Percentiles rank a stretch among this genome's conserved stretches.
Evolutionary conservation across 2,113 vertebrate genomes (phyloP).

Genomic region (Xenus cinereus): DNA sequence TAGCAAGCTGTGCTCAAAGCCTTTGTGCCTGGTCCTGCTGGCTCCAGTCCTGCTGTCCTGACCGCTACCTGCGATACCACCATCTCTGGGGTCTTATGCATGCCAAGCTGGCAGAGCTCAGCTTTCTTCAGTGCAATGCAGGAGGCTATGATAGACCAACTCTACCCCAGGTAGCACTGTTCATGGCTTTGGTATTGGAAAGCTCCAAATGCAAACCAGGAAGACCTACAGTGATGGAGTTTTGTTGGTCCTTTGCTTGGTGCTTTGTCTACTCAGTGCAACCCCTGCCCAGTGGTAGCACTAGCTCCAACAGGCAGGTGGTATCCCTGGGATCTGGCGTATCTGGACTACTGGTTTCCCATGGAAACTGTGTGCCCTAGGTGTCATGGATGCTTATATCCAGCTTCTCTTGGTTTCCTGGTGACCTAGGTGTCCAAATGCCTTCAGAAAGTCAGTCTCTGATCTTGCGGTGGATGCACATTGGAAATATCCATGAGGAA

Average conservation of each 20-base stretch:
- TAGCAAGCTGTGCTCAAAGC: not conserved
- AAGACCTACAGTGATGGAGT: not conserved
- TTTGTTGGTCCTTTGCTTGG: not conserved
- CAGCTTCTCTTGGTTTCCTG: not conserved
- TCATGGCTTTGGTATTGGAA: too few relatives aligned
- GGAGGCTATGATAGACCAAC: not conserved
- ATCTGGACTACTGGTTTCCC: not conserved
- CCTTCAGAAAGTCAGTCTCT: not conserved
- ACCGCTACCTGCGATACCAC: not conserved
- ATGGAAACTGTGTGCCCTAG: not conserved
- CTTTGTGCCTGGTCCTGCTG: not conserved
- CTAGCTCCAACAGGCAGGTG: not conserved
- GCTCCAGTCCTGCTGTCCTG: not conserved
- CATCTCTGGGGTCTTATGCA: accelerated
- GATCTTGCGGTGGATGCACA: not conserved
- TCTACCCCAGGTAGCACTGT: not conserved
- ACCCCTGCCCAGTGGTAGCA: not conserved
- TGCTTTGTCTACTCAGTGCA: not conserved
- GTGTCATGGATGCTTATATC: not conserved
- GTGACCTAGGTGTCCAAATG: not conserved
- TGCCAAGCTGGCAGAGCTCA: not conserved
- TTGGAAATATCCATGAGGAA: not conserved
- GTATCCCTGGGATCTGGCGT: not conserved
- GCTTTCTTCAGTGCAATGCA: not conserved
- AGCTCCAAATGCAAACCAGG: not conserved